A percentile compares a stretch with the other conserved stretches of the same genome.
These are phyloP conservation scores for Tortrix viridana DNA, from an alignment of 2,888 invertebrate species.

Conservation along the genomic window DNA sequence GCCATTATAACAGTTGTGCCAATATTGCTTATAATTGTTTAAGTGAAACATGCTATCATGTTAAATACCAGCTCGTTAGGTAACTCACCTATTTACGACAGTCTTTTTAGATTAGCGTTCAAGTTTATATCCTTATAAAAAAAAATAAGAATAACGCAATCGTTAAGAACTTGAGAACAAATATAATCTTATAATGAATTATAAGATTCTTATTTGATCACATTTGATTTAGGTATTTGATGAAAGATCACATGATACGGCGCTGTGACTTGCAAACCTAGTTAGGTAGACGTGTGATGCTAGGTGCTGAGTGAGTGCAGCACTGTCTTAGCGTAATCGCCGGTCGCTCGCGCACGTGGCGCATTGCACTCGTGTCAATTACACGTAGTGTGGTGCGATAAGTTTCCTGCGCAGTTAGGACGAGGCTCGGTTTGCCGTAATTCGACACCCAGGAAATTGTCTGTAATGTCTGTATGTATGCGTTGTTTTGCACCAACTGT, in stretches of 20 bases:
- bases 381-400: slow-evolving; percentile 50
- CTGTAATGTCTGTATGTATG: slow-evolving; percentile 24
- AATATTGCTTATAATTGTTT: not conserved
- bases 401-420: slow-evolving; percentile 56
- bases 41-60: not conserved
- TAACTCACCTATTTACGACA: not conserved
- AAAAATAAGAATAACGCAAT: not conserved
- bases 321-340: slow-evolving; percentile 43
- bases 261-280: not conserved
- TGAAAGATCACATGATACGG: not conserved
- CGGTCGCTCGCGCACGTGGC: slow-evolving; percentile 48
- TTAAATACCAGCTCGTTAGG: not conserved
- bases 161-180: not conserved
- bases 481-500: not conserved
- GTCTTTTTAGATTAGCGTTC: not conserved
- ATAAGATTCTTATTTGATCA: no score
- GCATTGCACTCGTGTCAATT: slow-evolving; percentile 52
- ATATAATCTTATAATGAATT: no score
- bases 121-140: no score
- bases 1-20: slow-evolving; percentile 5
- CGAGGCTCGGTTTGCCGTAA: slow-evolving; percentile 54
- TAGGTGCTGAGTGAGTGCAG: slow-evolving; percentile 12
- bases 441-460: slow-evolving; percentile 55
- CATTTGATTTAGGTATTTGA: not conserved
- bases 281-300: not conserved